phyloP scores from a whole-genome alignment of 2,888 invertebrate genomes.

The Seira musarum region DNA sequence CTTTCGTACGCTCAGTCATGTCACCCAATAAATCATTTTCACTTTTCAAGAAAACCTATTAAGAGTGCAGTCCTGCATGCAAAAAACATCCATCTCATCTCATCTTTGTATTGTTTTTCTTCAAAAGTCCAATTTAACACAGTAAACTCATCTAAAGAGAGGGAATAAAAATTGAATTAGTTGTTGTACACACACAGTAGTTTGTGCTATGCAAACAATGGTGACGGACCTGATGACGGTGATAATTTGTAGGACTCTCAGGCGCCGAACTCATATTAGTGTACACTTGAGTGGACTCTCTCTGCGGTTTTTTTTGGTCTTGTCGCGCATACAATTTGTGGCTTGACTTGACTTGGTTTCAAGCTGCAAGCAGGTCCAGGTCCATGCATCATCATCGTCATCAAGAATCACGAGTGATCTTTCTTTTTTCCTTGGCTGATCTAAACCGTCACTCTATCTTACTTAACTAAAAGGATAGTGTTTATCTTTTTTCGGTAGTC shows the following conservation, averaged over 20 bases:
- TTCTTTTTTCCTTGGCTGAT: background rate
- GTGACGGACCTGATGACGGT: constrained; percentile 64
- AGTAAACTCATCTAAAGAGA: too few relatives aligned
- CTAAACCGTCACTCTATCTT: background rate
- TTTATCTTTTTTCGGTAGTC: constrained; percentile 52
- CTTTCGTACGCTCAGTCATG: too few relatives aligned
- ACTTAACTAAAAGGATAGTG: constrained; percentile 36
- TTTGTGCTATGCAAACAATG: constrained; percentile 42
- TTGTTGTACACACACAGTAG: constrained; percentile 34
- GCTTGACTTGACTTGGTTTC: background rate
- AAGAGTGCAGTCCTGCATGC: too few relatives aligned
- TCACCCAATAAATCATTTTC: too few relatives aligned
- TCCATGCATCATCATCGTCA: constrained; percentile 1
- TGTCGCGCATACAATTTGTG: background rate
- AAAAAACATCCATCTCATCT: too few relatives aligned
- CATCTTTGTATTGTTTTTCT: too few relatives aligned
- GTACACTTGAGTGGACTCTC: constrained; percentile 41
- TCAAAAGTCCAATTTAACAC: too few relatives aligned
- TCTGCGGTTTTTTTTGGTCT: constrained; percentile 4
- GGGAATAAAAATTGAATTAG: background rate
- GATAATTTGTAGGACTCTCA: constrained; percentile 67
- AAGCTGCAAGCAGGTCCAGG: background rate
- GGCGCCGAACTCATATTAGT: constrained; percentile 67
- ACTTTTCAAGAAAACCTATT: too few relatives aligned
- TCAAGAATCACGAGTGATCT: background rate